Evolutionary conservation across 2,113 vertebrate genomes (phyloP).

Genomic region (Isichthys henryi): DNA sequence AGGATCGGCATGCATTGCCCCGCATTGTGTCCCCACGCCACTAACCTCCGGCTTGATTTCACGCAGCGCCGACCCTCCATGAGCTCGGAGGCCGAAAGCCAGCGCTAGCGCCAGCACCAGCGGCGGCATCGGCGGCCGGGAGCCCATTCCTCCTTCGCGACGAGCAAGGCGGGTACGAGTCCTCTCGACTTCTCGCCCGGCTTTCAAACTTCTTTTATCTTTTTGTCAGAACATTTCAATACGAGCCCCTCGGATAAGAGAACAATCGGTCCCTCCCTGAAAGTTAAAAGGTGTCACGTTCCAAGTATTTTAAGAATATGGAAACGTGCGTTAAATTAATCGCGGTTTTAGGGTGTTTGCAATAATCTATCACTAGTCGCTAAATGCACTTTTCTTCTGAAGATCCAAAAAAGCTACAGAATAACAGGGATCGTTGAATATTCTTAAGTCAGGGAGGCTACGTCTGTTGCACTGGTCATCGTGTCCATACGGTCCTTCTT

Average conservation of each 20-base stretch:
- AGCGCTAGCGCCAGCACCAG: slow-evolving; percentile 43
- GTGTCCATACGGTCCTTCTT: not conserved
- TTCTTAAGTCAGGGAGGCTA: not conserved
- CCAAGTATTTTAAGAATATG: not conserved
- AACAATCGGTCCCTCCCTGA: not conserved
- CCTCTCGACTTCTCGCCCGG: not conserved
- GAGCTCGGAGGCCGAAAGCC: slow-evolving; percentile 43
- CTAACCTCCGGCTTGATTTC: slow-evolving; percentile 58
- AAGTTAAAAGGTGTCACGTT: not conserved
- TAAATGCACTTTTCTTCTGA: not conserved
- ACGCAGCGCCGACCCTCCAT: slow-evolving; percentile 35
- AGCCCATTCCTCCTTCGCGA: slow-evolving; percentile 41
- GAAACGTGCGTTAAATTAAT: not conserved
- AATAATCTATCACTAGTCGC: not conserved
- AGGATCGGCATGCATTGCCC: not conserved
- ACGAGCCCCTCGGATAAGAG: not conserved
- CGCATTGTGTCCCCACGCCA: not conserved
- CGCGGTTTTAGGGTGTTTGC: not conserved
- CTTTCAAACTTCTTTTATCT: not conserved
- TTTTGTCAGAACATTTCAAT: slow-evolving; percentile 54
- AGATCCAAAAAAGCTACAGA: not conserved
- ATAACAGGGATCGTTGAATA: not conserved
- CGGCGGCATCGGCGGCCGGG: slow-evolving; percentile 36
- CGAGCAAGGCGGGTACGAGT: not conserved
- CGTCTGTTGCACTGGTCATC: not conserved